phyloP scores from a whole-genome alignment of 2,888 invertebrate species.

The Acronicta leporina region DNA sequence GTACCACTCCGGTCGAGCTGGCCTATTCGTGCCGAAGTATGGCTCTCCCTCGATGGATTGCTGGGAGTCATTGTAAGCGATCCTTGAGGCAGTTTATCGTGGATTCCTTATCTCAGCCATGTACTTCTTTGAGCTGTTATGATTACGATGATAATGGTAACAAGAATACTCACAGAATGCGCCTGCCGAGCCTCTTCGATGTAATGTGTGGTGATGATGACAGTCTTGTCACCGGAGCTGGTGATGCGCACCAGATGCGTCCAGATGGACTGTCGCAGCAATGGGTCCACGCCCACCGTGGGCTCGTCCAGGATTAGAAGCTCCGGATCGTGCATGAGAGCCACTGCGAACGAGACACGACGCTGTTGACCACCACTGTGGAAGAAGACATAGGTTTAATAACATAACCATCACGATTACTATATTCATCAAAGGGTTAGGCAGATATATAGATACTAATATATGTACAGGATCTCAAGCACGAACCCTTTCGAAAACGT shows the following conservation, averaged over 20 bases:
- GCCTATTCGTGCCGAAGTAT: too few relatives aligned
- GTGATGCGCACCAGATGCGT: conserved; percentile 97
- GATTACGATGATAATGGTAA: neutral
- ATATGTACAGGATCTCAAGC: too few relatives aligned
- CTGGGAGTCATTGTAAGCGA: too few relatives aligned
- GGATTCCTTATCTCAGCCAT: too few relatives aligned
- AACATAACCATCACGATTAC: too few relatives aligned
- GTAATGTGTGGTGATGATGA: conserved; percentile 95
- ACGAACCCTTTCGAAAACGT: too few relatives aligned
- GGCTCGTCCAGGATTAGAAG: conserved; percentile 97
- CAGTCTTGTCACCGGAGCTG: conserved; percentile 96
- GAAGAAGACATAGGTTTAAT: conserved; percentile 35
- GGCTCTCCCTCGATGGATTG: too few relatives aligned
- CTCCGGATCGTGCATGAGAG: conserved; percentile 97
- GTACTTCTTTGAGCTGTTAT: too few relatives aligned
- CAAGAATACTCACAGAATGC: conserved; percentile 91
- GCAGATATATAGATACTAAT: too few relatives aligned
- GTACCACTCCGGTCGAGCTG: too few relatives aligned
- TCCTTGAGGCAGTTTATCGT: too few relatives aligned
- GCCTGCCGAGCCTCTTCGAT: conserved; percentile 98
- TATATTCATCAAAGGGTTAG: too few relatives aligned
- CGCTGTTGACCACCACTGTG: conserved; percentile 96
- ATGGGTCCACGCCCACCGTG: conserved; percentile 97
- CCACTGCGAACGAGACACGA: conserved; percentile 97
- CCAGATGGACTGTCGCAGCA: conserved; percentile 97